Base-by-base conservation (phyloP, 1,140 invertebrate genomes). In the Drosophila kurseongensis region DNA sequence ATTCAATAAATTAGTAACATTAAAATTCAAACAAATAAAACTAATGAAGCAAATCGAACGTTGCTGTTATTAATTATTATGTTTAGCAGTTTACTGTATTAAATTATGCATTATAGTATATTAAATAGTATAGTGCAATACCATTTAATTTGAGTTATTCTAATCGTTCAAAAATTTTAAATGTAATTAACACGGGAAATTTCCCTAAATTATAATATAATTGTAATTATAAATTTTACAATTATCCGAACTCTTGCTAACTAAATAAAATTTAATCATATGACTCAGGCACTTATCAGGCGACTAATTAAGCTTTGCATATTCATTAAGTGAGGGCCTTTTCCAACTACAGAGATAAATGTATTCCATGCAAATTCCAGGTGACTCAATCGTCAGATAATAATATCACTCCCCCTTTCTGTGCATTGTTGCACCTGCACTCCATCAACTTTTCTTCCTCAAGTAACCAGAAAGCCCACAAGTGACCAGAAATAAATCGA, bases 401-500 rank as follows among this genome's bases (percentile, higher is more conserved):
- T 44, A 60, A 35, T 38, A 14, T 67, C 59, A 40, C 60, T 63
- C 13, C 59, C 44, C 44, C 42, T 41, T 48, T 50, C 18, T 16
- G 38, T 13, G 29, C 23, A 27, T 66, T 36, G 29, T 36, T 14
- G 38, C 65, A 63, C 23, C 41, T n/a, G 29, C 12, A 65, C n/a
- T 40, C 5, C 50, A 35, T 35, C n/a, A 36, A 14, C 7, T 35
- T 38, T 14, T 27, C 41, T 45, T 47, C 35, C 41, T 45, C 16
- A 12, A 18, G 8, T 13, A 16, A 18, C 35, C 48, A 51, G 47
- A 36, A 38, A 69, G 40, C 16, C 61, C 47, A n/a, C 9, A 67
- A 69, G 16, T 41, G 65, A 38, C 18, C 44, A 58, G 67, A 71
- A 71, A 58, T 42, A 58, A 36, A 29, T 48, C 18, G 65, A 69